A percentile compares a stretch with the other conserved stretches of the same genome.
phyloP scores from a whole-genome alignment of 2,113 vertebrate genomes.

The Rana temporaria region DNA sequence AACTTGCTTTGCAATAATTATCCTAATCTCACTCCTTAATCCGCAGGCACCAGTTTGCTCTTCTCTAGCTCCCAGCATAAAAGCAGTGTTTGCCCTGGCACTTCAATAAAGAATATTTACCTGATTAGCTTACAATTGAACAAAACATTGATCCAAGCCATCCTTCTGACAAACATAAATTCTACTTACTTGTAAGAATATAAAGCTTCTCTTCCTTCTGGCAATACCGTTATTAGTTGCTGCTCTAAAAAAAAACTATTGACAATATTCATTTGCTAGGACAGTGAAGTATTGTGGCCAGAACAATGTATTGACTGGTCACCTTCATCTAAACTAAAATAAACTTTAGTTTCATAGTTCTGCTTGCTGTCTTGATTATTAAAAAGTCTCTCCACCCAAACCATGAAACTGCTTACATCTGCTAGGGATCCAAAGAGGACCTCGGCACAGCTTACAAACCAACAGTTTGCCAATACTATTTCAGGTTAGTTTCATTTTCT shows the following conservation, averaged over 20 bases:
- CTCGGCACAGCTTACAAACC: too few relatives aligned
- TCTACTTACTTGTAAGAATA: background rate
- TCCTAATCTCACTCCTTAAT: too few relatives aligned
- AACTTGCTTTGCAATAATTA: too few relatives aligned
- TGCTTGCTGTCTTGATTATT: too few relatives aligned
- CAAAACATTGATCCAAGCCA: constrained; percentile 20
- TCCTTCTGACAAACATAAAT: constrained; percentile 27
- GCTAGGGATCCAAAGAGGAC: too few relatives aligned
- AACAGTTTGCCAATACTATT: too few relatives aligned
- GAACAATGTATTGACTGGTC: background rate
- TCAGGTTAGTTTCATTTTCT: too few relatives aligned
- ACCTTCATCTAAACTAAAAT: background rate
- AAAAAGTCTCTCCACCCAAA: too few relatives aligned
- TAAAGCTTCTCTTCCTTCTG: constrained; percentile 9
- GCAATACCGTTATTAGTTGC: constrained; percentile 20
- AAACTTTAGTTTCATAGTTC: too few relatives aligned
- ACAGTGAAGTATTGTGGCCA: background rate
- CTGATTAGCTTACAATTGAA: constrained; percentile 46
- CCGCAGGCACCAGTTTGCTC: too few relatives aligned
- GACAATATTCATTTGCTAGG: constrained; percentile 21
- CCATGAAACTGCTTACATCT: too few relatives aligned
- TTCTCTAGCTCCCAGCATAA: background rate
- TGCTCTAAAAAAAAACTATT: constrained; percentile 15
- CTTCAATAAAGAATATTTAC: constrained; percentile 40
- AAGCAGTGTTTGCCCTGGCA: constrained; percentile 4